phyloP scores from a whole-genome alignment of 2,113 vertebrate species.

The Mobula birostris region DNA sequence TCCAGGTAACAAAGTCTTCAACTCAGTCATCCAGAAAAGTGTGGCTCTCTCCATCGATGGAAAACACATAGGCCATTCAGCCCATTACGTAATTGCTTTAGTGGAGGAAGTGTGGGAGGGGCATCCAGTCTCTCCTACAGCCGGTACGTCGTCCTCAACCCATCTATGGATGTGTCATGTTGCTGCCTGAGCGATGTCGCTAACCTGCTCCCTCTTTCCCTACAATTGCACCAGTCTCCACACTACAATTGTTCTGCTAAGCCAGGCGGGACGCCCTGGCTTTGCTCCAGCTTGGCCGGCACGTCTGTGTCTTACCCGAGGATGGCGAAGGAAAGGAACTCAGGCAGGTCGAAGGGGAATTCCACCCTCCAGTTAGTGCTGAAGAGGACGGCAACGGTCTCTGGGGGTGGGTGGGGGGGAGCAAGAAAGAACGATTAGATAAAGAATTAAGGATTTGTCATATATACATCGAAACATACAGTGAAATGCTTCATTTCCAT shows the following conservation, averaged over 20 bases:
- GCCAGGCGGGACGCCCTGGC: no score
- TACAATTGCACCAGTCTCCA: no score
- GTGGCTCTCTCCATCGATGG: no score
- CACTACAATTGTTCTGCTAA: no score
- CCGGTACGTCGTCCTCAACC: background rate
- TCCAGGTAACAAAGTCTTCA: no score
- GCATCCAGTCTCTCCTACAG: background rate
- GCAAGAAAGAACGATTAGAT: background rate
- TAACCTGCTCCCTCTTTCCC: background rate
- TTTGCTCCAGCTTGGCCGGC: no score
- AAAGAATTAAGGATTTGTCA: background rate
- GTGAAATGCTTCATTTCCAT: no score
- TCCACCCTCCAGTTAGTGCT: conserved; percentile 43
- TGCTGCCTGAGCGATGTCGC: background rate
- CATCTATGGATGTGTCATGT: background rate
- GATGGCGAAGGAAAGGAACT: conserved; percentile 43
- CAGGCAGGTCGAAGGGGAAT: conserved; percentile 45
- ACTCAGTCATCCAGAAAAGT: no score
- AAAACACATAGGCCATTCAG: no score
- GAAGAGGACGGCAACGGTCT: conserved; percentile 44
- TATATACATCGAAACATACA: no score
- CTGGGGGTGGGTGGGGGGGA: conserved; percentile 21
- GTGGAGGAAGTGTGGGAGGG: background rate
- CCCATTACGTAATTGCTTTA: background rate
- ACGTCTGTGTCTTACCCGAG: conserved; percentile 41